Evolutionary conservation across 2,797 vertebrate species (phyloP).

Genomic region (Brachyrhaphis roseni): DNA sequence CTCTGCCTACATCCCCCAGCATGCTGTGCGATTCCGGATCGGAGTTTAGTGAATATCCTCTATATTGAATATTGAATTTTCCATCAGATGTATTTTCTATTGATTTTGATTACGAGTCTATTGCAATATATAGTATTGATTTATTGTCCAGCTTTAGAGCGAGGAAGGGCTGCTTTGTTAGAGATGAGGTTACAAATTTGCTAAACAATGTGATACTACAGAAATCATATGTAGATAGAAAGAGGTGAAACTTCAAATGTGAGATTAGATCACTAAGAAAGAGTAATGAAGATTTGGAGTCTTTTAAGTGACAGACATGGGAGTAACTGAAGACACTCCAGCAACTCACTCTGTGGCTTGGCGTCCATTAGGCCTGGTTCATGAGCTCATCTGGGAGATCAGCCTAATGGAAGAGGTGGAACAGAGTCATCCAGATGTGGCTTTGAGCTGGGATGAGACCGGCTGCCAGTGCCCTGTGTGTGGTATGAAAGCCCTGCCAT

Average conservation of each 20-base stretch:
- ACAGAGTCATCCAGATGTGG: constrained; percentile 75
- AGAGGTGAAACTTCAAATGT: background rate
- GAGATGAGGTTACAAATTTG: background rate
- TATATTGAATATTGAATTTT: too few relatives aligned
- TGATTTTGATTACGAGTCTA: too few relatives aligned
- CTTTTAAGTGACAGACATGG: constrained; percentile 29
- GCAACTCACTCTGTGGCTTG: constrained; percentile 55
- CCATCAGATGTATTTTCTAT: too few relatives aligned
- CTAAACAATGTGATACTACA: background rate
- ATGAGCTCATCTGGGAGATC: constrained; percentile 73
- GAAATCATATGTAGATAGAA: background rate
- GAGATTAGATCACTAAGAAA: constrained; percentile 12
- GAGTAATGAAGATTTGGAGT: constrained; percentile 21
- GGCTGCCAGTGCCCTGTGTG: constrained; percentile 77
- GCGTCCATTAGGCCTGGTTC: constrained; percentile 62
- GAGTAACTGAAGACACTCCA: constrained; percentile 44
- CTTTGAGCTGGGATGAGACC: constrained; percentile 67
- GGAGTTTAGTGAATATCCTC: too few relatives aligned
- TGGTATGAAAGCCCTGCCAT: constrained; percentile 74
- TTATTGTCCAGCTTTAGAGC: background rate
- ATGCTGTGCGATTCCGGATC: too few relatives aligned
- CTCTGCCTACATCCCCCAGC: too few relatives aligned
- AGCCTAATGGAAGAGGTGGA: constrained; percentile 64
- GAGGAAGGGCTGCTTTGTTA: background rate
- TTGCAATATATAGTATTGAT: too few relatives aligned